phyloP scores from a whole-genome alignment of 2,797 vertebrate species.

The Iguana delicatissima region DNA sequence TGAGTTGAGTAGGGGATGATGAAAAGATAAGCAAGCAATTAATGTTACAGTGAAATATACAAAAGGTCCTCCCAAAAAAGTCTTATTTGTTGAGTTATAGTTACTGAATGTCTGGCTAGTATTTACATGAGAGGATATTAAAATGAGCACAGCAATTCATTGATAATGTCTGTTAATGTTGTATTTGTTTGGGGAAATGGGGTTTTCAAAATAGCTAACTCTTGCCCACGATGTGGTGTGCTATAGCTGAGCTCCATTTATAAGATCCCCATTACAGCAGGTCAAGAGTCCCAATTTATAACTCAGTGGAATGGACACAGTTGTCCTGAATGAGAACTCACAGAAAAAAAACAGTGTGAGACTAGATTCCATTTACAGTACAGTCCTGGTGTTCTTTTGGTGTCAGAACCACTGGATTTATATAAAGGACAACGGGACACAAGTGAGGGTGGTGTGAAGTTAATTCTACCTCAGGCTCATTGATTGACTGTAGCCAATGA shows the following conservation, averaged over 20 bases:
- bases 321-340: neutral
- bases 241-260: neutral
- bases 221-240: neutral
- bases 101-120: conserved; percentile 27
- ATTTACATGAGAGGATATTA: neutral
- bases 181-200: neutral
- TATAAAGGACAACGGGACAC: neutral
- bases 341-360: neutral
- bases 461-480: too few species aligned
- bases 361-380: neutral
- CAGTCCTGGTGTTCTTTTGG: neutral
- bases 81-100: conserved; percentile 39
- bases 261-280: neutral
- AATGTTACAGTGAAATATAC: conserved; percentile 15
- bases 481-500: too few species aligned
- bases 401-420: neutral
- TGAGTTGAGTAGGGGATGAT: neutral
- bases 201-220: neutral
- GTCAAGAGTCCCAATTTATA: neutral
- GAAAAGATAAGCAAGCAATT: conserved; percentile 30
- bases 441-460: too few species aligned
- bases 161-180: neutral
- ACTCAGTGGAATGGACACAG: neutral
- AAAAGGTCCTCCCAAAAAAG: conserved; percentile 55
- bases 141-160: neutral